A percentile compares a stretch with the other conserved stretches of the same genome.
phyloP scores from a whole-genome alignment of 2,888 invertebrate species.

The Tiliacea citrago region DNA sequence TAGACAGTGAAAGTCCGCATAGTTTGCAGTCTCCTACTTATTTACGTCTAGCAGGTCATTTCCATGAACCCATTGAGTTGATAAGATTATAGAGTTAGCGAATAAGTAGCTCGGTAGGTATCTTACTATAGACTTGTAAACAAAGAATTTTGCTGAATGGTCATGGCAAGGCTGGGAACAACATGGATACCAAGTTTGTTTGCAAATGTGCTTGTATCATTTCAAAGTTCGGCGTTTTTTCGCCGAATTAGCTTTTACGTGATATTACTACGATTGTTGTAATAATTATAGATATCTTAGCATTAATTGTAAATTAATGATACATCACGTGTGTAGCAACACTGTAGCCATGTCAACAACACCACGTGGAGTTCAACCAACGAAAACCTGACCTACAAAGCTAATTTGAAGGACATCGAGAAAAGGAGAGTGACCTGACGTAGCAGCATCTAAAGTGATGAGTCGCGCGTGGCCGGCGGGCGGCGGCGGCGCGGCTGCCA shows the following conservation, averaged over 20 bases:
- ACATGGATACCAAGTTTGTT: slow-evolving; percentile 8
- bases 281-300: background rate
- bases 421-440: slow-evolving; percentile 91
- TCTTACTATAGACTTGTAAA: slow-evolving; percentile 39
- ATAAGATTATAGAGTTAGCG: slow-evolving; percentile 69
- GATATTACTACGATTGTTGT: background rate
- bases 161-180: background rate
- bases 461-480: slow-evolving; percentile 87
- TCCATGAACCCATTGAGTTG: slow-evolving; percentile 74
- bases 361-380: slow-evolving; percentile 86
- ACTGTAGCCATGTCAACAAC: slow-evolving; percentile 83
- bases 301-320: slow-evolving; percentile 16
- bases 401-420: slow-evolving; percentile 91
- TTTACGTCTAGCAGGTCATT: slow-evolving; percentile 73
- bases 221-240: background rate
- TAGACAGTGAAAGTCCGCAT: slow-evolving; percentile 72
- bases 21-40: slow-evolving; percentile 68
- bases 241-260: slow-evolving; percentile 7
- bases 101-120: slow-evolving; percentile 31
- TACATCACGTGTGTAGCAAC: slow-evolving; percentile 32
- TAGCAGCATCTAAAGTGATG: slow-evolving; percentile 90
- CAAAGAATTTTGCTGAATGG: slow-evolving; percentile 44
- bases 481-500: slow-evolving; percentile 76
- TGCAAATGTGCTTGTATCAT: slow-evolving; percentile 1
- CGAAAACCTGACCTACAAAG: slow-evolving; percentile 91